Evolutionary conservation across 37 sponge, comb jelly and placozoan genomes (phyloP), one percentile per base, ranked within the genome.

Genomic region (Geodia barretti): DNA sequence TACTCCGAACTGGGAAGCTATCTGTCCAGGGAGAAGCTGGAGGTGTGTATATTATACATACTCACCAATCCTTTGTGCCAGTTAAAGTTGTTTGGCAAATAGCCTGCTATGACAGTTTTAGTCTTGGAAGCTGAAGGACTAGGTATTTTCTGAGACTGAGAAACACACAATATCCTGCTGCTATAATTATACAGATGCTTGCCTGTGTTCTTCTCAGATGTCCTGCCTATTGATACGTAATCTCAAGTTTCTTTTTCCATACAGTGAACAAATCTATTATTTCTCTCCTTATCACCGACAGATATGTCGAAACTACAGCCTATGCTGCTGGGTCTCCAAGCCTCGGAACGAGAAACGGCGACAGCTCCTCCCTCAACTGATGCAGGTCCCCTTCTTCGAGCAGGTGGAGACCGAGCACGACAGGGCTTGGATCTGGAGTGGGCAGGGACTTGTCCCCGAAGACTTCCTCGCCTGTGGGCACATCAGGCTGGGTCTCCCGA

Each of bases 271-370:
- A 20, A 9, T 40, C 28, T 32, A 7, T 11, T 32, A 14, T 23
- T 24, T 28, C 35, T 34, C 72, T 28, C 72, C 28, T 28, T 29
- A 25, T 59, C 32, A n/a, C 31, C 58, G 19, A 24, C 68, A 87
- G 88, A 87, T 69, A 71, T 87, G 65, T 41, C 68, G 8, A 75
- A 81, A 32, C 2, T 87, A 3, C 88, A 87, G 38, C 82, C 88
- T 40, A 62, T 79, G 1, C 70, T 87, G 35, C 81, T 87, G 64
- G 75, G 76, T 64, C 77, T 87, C 0, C 82, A 87, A 35, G 63
- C 88, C 39, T 31, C 43, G 30, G 82, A 80, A 19, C 60, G 75
- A 31, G 73, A 81, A 8, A 67, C 81, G n/a, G 33, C 63, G 70
- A 0, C 74, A 81, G 30, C 75, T 87, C 23, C 69, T 87, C 30